phyloP scores from a whole-genome alignment of 2,113 vertebrate genomes.

The Cinclus mexicanus region DNA sequence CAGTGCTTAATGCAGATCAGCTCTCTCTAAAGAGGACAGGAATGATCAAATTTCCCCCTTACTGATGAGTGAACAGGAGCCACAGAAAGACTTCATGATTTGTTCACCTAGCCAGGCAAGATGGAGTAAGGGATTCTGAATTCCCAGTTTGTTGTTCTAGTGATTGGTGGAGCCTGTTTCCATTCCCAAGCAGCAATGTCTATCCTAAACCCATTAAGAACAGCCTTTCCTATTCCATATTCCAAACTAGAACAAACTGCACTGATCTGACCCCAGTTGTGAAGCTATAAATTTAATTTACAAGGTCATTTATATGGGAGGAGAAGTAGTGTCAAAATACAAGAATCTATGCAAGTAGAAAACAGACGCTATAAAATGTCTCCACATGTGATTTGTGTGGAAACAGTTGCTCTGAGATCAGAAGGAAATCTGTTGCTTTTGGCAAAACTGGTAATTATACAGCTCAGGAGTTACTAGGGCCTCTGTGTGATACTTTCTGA shows the following conservation, averaged over 20 bases:
- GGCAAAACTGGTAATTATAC: conserved; percentile 31
- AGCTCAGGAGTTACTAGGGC: conserved; percentile 28
- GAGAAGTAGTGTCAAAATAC: conserved; percentile 53
- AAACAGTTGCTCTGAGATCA: conserved; percentile 55
- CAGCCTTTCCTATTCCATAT: conserved; percentile 21
- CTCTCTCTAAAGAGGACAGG: neutral
- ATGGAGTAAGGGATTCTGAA: conserved; percentile 16
- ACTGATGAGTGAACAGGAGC: neutral
- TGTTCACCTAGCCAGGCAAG: conserved; percentile 9
- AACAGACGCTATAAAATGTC: conserved; percentile 61
- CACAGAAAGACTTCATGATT: conserved; percentile 24
- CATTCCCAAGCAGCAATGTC: conserved; percentile 17
- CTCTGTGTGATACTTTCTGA: conserved; percentile 41
- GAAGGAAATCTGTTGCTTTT: conserved; percentile 62
- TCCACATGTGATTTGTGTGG: conserved; percentile 57
- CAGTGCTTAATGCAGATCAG: conserved; percentile 24
- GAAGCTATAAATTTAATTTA: conserved; percentile 61
- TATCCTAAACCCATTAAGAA: conserved; percentile 24
- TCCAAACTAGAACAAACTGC: conserved; percentile 51
- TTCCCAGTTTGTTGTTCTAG: conserved; percentile 45
- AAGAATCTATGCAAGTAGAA: conserved; percentile 44
- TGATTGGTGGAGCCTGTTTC: conserved; percentile 24
- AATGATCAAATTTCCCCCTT: conserved; percentile 33
- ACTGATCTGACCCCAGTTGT: conserved; percentile 33
- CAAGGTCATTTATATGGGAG: conserved; percentile 55